Base-by-base conservation (phyloP, 2,113 vertebrate genomes). In the Apaloderma vittatum region DNA sequence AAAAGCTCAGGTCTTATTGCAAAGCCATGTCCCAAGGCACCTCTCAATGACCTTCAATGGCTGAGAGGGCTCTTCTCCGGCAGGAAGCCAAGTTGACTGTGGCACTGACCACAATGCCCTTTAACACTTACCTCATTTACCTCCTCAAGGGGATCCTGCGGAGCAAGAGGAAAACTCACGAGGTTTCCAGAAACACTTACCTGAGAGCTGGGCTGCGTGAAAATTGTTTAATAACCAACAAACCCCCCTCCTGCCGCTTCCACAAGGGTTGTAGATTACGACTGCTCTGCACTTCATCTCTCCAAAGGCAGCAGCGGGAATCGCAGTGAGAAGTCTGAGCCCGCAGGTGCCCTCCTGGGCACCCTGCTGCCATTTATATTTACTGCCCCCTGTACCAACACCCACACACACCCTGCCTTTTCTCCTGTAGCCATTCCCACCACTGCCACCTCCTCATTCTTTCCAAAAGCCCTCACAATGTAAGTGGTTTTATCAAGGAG, bases 51-150 rank as follows among this genome's bases (percentile, higher is more conserved):
- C 59, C 19, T 63, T 9, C 22, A 61, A 75, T 78, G 57, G 48
- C 46, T 70, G 75, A 75, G 63, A 15, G 17, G 51, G 17, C 17
- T 86, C 24, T 37, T 70, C 37, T 17, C 24, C 24, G 67, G 34
- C 57, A 67, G 82, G 71, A 78, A 90, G 70, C 32, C 32, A 76
- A 75, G 52, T 30, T 85, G 70, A 46, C 9, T 32, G 20, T 11
- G 40, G 30, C 49, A 84, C 12, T 1, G 1, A 34, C 27, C 1
- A 3, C 4, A 1, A 15, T 18, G 22, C 11, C 62, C 22, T 46
- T 71, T 52, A 73, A 16, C 51, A 49, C 11, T 24, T 72, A 63
- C 37, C 32, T 83, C 29, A 61, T n/a, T 88, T 52, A 49, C 15
- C 30, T 55, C 49, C 45, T 62, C 49, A 54, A 57, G 24, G 36